Percentiles rank a stretch among this genome's conserved stretches.
These are phyloP conservation scores for Onychorhynchus coronatus DNA, from an alignment of 2,113 vertebrate species.

Conservation along the genomic window DNA sequence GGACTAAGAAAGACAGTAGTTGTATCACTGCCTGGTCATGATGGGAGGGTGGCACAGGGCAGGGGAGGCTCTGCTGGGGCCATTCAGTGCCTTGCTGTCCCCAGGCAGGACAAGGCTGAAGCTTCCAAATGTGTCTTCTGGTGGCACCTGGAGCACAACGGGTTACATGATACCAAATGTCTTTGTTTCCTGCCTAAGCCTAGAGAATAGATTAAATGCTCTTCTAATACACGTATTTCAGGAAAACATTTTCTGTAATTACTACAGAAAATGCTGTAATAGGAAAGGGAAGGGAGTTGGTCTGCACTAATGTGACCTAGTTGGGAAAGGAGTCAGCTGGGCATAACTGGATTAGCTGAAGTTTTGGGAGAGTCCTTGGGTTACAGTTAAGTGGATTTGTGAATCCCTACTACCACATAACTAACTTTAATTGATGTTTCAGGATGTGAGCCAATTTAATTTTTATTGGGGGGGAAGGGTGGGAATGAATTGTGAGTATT, in stretches of 20 bases:
- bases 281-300: constrained; percentile 52
- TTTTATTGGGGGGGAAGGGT: rapidly evolving
- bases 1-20: not conserved
- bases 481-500: not conserved
- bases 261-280: not conserved
- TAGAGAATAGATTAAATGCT: not conserved
- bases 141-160: not conserved
- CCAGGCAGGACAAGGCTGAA: not conserved
- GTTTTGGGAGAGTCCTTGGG: not conserved
- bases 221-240: not conserved
- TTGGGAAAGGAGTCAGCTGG: not conserved
- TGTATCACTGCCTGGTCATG: not conserved
- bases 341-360: not conserved
- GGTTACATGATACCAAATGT: not conserved
- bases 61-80: not conserved
- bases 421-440: not conserved
- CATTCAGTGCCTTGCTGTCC: not conserved
- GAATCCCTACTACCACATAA: not conserved
- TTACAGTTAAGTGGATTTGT: not conserved
- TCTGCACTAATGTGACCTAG: not conserved
- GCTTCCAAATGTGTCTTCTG: not conserved
- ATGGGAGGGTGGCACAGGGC: not conserved
- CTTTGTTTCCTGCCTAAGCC: not conserved
- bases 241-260: constrained; percentile 10
- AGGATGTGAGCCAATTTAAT: not conserved